These are phyloP conservation scores for Tragelaphus oryx DNA, from an alignment of 2,797 vertebrate species.

Conservation along the genomic window DNA sequence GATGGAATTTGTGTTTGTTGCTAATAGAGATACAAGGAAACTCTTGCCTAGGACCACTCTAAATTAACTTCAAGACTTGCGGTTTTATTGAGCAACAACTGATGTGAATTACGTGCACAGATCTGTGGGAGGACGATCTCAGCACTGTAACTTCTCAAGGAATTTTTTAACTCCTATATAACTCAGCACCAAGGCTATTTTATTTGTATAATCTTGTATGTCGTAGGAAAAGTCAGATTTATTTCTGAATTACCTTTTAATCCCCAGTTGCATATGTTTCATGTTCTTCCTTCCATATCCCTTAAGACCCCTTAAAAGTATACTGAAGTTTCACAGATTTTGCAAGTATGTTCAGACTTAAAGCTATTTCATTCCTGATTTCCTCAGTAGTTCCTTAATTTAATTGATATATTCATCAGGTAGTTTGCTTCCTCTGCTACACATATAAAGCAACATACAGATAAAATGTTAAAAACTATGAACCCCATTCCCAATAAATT, in stretches of 20 bases:
- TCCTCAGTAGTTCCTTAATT: not conserved
- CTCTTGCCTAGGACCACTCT: not conserved
- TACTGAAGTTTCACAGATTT: not conserved
- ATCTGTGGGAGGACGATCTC: not conserved
- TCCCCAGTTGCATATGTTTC: not conserved
- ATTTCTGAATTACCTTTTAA: not conserved
- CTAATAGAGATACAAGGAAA: not conserved
- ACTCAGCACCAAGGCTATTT: not conserved
- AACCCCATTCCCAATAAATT: not conserved
- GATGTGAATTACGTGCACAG: not conserved
- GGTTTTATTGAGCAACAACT: not conserved
- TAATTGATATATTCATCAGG: not conserved
- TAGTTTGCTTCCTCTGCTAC: not conserved
- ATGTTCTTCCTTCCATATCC: not conserved
- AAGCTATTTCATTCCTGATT: not conserved
- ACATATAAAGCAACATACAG: not conserved
- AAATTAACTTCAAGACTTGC: not conserved
- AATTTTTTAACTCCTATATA: not conserved
- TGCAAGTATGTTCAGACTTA: not conserved
- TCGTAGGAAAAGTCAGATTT: not conserved
- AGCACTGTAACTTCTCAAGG: not conserved
- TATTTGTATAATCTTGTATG: not conserved
- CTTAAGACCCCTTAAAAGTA: not conserved
- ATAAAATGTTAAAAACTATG: not conserved
- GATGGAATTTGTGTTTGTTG: not conserved